Evolutionary conservation across 2,888 invertebrate species (phyloP).

Genomic region (Drosophila rellima): DNA sequence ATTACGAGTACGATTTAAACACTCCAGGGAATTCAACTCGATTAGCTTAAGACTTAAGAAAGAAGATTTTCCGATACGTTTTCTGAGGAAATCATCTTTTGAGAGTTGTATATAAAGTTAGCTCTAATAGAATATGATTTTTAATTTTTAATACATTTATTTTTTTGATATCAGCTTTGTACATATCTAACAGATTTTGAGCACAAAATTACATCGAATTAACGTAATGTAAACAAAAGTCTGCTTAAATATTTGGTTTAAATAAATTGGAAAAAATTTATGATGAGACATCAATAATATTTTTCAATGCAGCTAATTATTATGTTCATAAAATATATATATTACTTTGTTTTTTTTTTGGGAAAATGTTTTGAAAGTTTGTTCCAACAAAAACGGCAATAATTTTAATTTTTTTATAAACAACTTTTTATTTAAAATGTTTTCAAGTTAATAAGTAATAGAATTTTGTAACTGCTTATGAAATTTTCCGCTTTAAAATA

Average conservation of each 20-base stretch:
- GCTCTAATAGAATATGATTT: neutral
- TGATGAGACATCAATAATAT: neutral
- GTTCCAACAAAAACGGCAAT: neutral
- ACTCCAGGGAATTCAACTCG: conserved; percentile 20
- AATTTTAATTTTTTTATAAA: neutral
- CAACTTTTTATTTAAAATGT: no score
- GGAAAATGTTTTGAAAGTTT: neutral
- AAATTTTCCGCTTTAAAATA: neutral
- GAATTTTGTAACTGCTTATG: no score
- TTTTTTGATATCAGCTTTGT: neutral
- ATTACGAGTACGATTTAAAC: conserved; percentile 3
- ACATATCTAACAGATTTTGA: neutral
- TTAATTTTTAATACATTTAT: neutral
- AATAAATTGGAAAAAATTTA: neutral
- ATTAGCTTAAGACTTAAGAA: neutral
- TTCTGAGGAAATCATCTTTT: neutral
- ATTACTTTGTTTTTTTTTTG: neutral
- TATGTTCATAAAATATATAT: neutral
- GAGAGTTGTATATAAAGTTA: conserved; percentile 5
- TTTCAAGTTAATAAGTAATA: no score
- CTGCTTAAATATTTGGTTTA: neutral
- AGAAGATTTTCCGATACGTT: neutral
- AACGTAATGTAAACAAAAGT: neutral
- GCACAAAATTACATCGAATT: neutral
- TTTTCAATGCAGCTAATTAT: neutral